Evolutionary conservation across 2,797 vertebrate genomes (phyloP).

Genomic region (Hozukius guyotensis): DNA sequence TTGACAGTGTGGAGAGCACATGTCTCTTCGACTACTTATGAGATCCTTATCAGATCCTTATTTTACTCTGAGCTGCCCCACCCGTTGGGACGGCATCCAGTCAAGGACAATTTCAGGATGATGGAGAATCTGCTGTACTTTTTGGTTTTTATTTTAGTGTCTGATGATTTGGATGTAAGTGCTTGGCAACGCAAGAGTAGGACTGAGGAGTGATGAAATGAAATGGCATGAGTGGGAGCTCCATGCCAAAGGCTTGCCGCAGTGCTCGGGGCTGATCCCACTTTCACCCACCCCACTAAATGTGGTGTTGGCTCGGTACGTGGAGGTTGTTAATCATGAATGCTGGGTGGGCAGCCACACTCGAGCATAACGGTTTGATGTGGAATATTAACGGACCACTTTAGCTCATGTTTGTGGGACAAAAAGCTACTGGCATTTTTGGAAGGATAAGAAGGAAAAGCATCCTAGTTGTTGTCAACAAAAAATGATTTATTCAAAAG

Average conservation of each 20-base stretch:
- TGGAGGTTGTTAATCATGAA: slow-evolving; percentile 54
- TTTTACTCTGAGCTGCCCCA: not conserved
- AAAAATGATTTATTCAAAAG: not conserved
- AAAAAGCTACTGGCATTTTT: not conserved
- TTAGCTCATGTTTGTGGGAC: slow-evolving; percentile 17
- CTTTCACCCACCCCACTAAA: slow-evolving; percentile 50
- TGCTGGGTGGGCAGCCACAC: slow-evolving; percentile 2
- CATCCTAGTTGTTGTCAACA: not conserved
- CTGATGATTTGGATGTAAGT: slow-evolving; percentile 42
- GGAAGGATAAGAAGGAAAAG: not conserved
- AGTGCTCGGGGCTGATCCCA: slow-evolving; percentile 57
- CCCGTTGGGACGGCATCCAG: not conserved
- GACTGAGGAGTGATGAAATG: slow-evolving; percentile 48
- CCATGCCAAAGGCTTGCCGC: slow-evolving; percentile 63
- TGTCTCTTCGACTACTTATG: slow-evolving; percentile 1
- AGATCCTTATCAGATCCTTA: slow-evolving; percentile 18
- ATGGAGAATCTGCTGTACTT: not conserved
- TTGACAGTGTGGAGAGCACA: slow-evolving; percentile 21
- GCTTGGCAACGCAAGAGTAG: slow-evolving; percentile 29
- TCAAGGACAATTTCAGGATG: not conserved
- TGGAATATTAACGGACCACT: slow-evolving; percentile 34
- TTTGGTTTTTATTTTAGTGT: not conserved
- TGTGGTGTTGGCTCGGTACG: slow-evolving; percentile 44
- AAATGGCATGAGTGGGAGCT: slow-evolving; percentile 52
- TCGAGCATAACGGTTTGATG: slow-evolving; percentile 20